Evolutionary conservation across 2,113 vertebrate genomes (phyloP), one percentile per base, ranked within the genome.

Genomic region (Paralichthys olivaceus): DNA sequence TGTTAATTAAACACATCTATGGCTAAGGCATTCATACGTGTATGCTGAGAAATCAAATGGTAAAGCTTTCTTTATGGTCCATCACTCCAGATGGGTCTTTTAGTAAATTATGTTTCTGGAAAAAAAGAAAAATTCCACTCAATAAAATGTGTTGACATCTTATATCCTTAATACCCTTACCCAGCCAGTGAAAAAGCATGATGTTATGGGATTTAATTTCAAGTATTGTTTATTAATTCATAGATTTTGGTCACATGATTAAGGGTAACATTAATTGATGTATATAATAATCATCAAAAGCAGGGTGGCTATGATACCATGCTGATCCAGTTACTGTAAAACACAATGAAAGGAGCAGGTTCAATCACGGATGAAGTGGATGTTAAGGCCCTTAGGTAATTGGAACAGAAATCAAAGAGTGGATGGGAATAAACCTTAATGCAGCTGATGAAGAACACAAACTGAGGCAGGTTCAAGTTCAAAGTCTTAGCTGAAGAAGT

Each of bases 271-370:
- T 68, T 57, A 22, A 45, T 58, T 83, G 13, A 28, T 34, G 37
- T 26, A 20, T 1, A 23, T 7, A 37, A 22, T 82, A 55, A 70
- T 43, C 56, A 22, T 67, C 43, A 64, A 32, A 56, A 67, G 66
- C 65, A 66, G 45, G 9, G 29, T 68, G 53, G 7, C n/a, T 66
- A 43, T 70, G 49, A 80, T 79, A 64, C 75, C 43, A 61, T n/a
- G n/a, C 49, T 59, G 75, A 68, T 82, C 51, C 32, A 62, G 63
- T 79, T 86, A 78, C 79, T 70, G 55, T 25, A 28, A 40, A 1
- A 53, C 8, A 73, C 81, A 84, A 74, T 64, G 23, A 62, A 45
- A 32, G 28, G 22, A 26, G 56, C 53, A 32, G 53, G 65, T 76
- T 65, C 54, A 34, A 68, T 88, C 60, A 59, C 28, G 26, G 26